phyloP scores from a whole-genome alignment of 2,888 invertebrate species.

The Stenodema calcarata region DNA sequence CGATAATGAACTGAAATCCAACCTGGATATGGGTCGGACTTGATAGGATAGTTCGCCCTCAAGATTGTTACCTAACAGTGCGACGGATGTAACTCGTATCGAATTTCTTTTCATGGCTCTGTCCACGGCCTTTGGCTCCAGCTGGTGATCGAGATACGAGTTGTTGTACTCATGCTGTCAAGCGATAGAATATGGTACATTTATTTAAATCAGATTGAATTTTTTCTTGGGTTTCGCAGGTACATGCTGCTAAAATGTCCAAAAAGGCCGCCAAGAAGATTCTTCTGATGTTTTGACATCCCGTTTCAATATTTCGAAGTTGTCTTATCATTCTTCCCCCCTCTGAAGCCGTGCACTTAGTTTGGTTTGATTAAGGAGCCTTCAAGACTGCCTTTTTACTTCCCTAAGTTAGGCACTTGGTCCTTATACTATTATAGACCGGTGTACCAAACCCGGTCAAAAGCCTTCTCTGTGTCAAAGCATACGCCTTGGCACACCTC shows the following conservation, averaged over 20 bases:
- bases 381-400: no score
- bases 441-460: neutral
- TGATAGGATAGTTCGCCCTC: neutral
- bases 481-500: neutral
- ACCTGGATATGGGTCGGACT: neutral
- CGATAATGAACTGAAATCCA: conserved; percentile 15
- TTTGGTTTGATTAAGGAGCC: no score
- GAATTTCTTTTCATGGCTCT: neutral
- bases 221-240: no score
- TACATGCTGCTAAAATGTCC: no score
- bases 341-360: no score
- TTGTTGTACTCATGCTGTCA: conserved; percentile 1
- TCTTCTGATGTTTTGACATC: no score
- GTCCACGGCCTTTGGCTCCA: neutral
- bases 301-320: no score
- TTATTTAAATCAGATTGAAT: no score
- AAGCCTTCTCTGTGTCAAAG: neutral
- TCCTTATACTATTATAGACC: no score
- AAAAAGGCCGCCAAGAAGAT: no score
- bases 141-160: conserved; percentile 20
- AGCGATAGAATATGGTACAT: neutral
- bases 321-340: no score
- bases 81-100: neutral
- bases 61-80: neutral
- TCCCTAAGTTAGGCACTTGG: no score